phyloP scores from a whole-genome alignment of 2,888 invertebrate species.

The Sylvicola cinctus region DNA sequence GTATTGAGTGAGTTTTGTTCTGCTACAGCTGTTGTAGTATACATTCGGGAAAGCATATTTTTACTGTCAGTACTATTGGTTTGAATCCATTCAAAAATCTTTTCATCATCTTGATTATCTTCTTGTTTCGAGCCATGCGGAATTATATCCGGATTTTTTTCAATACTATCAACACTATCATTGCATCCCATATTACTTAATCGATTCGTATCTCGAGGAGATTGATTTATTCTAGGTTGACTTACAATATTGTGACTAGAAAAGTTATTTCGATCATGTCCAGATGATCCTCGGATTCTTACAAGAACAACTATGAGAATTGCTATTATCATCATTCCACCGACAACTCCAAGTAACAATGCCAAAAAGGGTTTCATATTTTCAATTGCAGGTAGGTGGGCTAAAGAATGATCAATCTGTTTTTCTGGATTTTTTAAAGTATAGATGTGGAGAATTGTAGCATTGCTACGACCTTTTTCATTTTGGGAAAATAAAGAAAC shows the following conservation, averaged over 20 bases:
- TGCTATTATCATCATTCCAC: constrained; percentile 30
- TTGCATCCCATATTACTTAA: constrained; percentile 20
- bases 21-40: constrained; percentile 24
- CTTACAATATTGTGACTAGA: constrained; percentile 18
- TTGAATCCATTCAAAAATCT: constrained; percentile 20
- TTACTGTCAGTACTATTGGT: constrained; percentile 21
- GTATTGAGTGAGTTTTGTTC: constrained; percentile 15
- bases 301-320: constrained; percentile 30
- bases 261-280: constrained; percentile 24
- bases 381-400: constrained; percentile 28
- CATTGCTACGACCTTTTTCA: constrained; percentile 47
- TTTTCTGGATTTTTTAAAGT: constrained; percentile 53
- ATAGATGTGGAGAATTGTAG: constrained; percentile 40
- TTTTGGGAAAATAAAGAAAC: constrained; percentile 48
- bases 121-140: constrained; percentile 26
- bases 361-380: constrained; percentile 33
- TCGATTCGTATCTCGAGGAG: constrained; percentile 22
- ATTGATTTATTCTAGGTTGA: constrained; percentile 19
- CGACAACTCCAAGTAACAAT: constrained; percentile 30
- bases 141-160: constrained; percentile 27
- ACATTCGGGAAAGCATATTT: too few species aligned
- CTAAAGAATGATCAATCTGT: constrained; percentile 31
- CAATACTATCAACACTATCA: constrained; percentile 25
- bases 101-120: constrained; percentile 19
- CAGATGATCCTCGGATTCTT: constrained; percentile 25